phyloP scores from a whole-genome alignment of 1,140 invertebrate species.

The Dermatophagoides farinae region DNA sequence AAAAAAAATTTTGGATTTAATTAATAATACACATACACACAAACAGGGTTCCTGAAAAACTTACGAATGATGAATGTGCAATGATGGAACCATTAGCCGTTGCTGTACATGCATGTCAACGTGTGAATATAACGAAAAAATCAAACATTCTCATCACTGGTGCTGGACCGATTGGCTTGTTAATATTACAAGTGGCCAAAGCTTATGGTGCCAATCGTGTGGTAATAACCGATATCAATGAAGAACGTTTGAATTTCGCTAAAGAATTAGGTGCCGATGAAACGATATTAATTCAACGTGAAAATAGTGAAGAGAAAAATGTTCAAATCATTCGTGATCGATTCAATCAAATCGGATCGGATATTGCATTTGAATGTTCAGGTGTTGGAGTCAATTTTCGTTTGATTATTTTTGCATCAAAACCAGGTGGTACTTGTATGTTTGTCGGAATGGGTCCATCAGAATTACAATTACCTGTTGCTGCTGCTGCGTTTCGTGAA shows the following conservation, averaged over 20 bases:
- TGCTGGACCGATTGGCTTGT: conserved; percentile 71
- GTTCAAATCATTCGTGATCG: conserved; percentile 37
- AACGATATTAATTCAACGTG: conserved; percentile 38
- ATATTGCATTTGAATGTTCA: conserved; percentile 11
- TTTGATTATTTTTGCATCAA: conserved; percentile 1
- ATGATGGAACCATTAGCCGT: conserved; percentile 77
- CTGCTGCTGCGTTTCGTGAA: conserved; percentile 54
- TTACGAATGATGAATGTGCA: conserved; percentile 76
- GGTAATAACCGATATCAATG: conserved; percentile 20
- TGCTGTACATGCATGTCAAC: conserved; percentile 69
- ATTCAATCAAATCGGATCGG: conserved; percentile 30
- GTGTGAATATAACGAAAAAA: conserved; percentile 48
- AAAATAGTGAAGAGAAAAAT: conserved; percentile 30
- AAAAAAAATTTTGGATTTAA: too few relatives aligned
- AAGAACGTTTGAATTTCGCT: conserved; percentile 31
- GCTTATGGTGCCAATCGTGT: conserved; percentile 67
- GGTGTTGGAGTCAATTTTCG: conserved; percentile 38
- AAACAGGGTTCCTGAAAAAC: conserved; percentile 49
- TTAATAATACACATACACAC: too few relatives aligned
- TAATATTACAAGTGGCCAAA: conserved; percentile 59
- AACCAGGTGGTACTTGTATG: conserved; percentile 47
- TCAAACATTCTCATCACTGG: conserved; percentile 63
- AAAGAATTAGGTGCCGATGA: conserved; percentile 58
- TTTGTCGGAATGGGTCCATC: conserved; percentile 62
- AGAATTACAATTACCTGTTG: conserved; percentile 55